A percentile compares a stretch with the other conserved stretches of the same genome.
Conservation (phyloP, 2,113 vertebrate species). For the Lates calcarifer region DNA sequence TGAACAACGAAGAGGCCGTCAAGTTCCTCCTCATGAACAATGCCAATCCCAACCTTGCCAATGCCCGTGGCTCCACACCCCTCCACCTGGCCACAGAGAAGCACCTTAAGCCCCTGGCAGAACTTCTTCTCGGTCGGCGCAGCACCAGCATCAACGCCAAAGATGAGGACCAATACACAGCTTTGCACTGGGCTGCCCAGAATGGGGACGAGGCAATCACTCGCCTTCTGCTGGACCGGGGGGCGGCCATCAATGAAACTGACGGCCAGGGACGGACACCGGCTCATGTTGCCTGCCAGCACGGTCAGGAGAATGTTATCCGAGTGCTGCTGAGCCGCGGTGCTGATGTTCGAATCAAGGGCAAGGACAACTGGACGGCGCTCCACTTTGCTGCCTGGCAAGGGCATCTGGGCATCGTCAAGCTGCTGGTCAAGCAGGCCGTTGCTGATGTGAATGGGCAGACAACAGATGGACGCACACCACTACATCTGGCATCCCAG, state of each 20-base stretch:
- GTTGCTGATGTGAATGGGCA: constrained; percentile 88
- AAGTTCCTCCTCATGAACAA: constrained; percentile 96
- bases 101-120: constrained; percentile 87
- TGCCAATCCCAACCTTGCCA: constrained; percentile 91
- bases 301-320: constrained; percentile 93
- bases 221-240: constrained; percentile 91
- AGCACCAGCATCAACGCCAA: constrained; percentile 92
- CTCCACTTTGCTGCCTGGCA: constrained; percentile 96
- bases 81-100: constrained; percentile 93
- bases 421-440: constrained; percentile 92
- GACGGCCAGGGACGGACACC: constrained; percentile 95
- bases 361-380: constrained; percentile 93
- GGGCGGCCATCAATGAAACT: constrained; percentile 86
- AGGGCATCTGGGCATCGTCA: constrained; percentile 93
- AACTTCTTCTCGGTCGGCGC: constrained; percentile 92
- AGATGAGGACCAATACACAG: constrained; percentile 96
- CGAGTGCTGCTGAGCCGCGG: constrained; percentile 91
- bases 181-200: constrained; percentile 95
- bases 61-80: constrained; percentile 89
- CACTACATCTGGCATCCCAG: constrained; percentile 93
- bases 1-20: constrained; percentile 94
- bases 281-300: constrained; percentile 95
- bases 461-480: constrained; percentile 91
- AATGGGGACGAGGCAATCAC: constrained; percentile 92
- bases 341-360: constrained; percentile 84